Conservation (phyloP, 2,888 invertebrate species). For the Ophonus ardosiacus region DNA sequence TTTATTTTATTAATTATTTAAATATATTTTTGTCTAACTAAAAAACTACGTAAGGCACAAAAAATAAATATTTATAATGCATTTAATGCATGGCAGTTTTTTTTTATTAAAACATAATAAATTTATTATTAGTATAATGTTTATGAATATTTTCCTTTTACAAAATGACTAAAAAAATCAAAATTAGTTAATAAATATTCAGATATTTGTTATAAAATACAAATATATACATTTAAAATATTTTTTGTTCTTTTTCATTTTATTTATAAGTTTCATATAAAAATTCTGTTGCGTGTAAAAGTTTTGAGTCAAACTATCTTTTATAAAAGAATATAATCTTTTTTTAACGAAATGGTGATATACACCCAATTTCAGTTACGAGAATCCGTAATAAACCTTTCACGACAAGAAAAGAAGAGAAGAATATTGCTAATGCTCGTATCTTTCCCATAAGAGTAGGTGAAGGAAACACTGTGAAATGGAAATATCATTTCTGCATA, state of each 20-base stretch:
- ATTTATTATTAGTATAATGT: not conserved
- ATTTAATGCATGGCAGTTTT: not conserved
- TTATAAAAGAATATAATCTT: no score
- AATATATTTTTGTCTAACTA: not conserved
- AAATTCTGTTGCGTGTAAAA: not conserved
- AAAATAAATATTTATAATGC: not conserved
- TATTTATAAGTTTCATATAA: not conserved
- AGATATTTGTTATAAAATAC: not conserved
- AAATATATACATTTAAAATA: not conserved
- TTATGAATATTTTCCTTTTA: not conserved
- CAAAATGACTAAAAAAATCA: not conserved
- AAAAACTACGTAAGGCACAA: not conserved
- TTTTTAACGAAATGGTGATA: no score
- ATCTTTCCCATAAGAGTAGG: no score
- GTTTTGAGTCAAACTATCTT: no score
- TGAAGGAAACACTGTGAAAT: no score
- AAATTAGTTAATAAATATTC: not conserved
- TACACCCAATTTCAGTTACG: no score
- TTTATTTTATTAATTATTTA: not conserved
- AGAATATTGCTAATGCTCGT: no score
- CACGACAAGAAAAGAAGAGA: no score
- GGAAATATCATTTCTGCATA: no score
- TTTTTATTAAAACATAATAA: not conserved
- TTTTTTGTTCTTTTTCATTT: not conserved
- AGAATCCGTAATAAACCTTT: no score